Conservation (phyloP, 2,888 invertebrate genomes). For the Andrena haemorrhoa region DNA sequence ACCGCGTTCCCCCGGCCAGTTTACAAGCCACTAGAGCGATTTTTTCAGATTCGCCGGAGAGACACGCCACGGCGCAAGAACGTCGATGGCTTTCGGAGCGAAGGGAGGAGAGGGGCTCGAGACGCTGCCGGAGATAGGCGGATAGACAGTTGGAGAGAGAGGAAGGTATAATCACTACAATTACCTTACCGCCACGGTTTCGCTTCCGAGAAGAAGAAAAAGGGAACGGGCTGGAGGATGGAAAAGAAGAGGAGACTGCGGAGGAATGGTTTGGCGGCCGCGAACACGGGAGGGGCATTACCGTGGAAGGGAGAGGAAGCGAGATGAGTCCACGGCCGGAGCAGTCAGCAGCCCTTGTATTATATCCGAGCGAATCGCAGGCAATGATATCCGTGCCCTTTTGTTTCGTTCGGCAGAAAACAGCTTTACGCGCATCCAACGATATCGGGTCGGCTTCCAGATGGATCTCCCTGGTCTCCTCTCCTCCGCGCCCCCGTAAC, state of each 20-base stretch:
- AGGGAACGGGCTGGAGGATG: slow-evolving; percentile 49
- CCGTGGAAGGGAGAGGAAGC: slow-evolving; percentile 50
- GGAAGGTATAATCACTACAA: slow-evolving; percentile 81
- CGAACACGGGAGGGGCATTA: slow-evolving; percentile 59
- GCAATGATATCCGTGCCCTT: slow-evolving; percentile 71
- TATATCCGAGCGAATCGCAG: slow-evolving; percentile 55
- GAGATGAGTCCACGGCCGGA: slow-evolving; percentile 47
- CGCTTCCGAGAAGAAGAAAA: slow-evolving; percentile 76
- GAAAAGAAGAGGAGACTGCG: slow-evolving; percentile 49
- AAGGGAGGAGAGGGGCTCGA: slow-evolving; percentile 41
- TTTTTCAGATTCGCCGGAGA: slow-evolving; percentile 73
- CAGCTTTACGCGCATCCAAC: slow-evolving; percentile 71
- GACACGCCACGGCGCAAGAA: slow-evolving; percentile 61
- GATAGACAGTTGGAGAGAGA: slow-evolving; percentile 59
- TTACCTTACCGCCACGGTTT: slow-evolving; percentile 80
- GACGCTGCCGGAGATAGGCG: slow-evolving; percentile 20
- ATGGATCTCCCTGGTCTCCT: not conserved
- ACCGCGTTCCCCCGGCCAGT: slow-evolving; percentile 56
- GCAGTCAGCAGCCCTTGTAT: slow-evolving; percentile 55
- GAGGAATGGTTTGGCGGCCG: slow-evolving; percentile 75
- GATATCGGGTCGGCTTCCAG: slow-evolving; percentile 58
- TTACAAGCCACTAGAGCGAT: slow-evolving; percentile 68
- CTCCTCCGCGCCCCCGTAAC: too few species aligned
- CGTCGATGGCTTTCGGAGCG: slow-evolving; percentile 57
- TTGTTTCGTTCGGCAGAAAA: slow-evolving; percentile 72